These are phyloP conservation scores for Yoshiicerus persimilis DNA, from an alignment of 1,140 invertebrate species.

Conservation along the genomic window DNA sequence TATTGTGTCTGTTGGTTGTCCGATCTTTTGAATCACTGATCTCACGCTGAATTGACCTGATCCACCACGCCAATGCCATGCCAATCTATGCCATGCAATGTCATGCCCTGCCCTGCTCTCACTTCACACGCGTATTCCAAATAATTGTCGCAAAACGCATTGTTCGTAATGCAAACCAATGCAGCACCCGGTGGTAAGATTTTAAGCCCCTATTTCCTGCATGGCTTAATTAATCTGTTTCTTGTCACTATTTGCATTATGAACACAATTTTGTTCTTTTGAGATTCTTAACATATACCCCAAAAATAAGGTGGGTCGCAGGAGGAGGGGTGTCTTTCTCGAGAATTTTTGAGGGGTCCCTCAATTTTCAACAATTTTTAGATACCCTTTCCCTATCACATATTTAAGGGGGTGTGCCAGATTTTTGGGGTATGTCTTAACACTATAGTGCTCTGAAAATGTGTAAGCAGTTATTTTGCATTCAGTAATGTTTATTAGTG, in stretches of 20 bases:
- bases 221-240: background rate
- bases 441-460: no score
- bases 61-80: background rate
- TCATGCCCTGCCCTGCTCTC: background rate
- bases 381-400: no score
- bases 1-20: slow-evolving; percentile 2
- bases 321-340: no score
- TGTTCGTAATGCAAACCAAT: slow-evolving; percentile 1
- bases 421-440: no score
- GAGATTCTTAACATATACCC: no score
- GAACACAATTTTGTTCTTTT: background rate
- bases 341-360: no score
- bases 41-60: background rate
- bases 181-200: slow-evolving; percentile 3
- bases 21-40: background rate
- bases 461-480: no score
- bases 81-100: background rate
- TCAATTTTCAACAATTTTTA: no score
- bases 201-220: slow-evolving; percentile 15
- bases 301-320: no score
- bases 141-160: slow-evolving; percentile 11
- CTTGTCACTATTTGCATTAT: background rate
- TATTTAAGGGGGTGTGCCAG: no score
- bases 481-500: no score
- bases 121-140: slow-evolving; percentile 1